Evolutionary conservation across 2,797 vertebrate species (phyloP).

Genomic region (Caiman crocodilus): DNA sequence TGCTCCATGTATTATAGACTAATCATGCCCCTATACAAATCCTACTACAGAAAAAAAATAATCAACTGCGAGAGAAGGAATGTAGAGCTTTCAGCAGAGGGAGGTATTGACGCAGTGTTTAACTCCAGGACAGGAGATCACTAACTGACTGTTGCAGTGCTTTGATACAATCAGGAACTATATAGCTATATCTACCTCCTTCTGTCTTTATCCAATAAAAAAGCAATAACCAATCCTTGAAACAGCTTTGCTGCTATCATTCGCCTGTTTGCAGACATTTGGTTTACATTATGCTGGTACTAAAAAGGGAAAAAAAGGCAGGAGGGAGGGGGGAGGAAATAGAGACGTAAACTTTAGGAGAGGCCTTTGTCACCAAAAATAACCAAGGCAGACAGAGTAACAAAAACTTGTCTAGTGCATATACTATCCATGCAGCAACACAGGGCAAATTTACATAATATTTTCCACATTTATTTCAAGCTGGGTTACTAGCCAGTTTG

Average conservation of each 20-base stretch:
- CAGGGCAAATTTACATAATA: slow-evolving; percentile 68
- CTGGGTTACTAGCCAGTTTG: slow-evolving; percentile 56
- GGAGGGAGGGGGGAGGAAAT: slow-evolving; percentile 10
- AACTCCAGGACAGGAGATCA: slow-evolving; percentile 33
- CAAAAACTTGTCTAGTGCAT: slow-evolving; percentile 43
- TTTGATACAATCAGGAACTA: neutral
- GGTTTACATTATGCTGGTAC: neutral
- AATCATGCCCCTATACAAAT: neutral
- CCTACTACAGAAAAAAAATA: neutral
- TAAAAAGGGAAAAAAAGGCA: neutral
- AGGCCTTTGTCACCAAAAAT: slow-evolving; percentile 61
- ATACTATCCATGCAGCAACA: neutral
- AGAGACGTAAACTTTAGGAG: slow-evolving; percentile 59
- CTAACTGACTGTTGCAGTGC: neutral
- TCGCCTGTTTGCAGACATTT: slow-evolving; percentile 23
- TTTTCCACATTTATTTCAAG: slow-evolving; percentile 75
- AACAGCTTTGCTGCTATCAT: slow-evolving; percentile 16
- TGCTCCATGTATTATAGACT: neutral
- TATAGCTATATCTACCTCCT: neutral
- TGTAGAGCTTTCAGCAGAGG: slow-evolving; percentile 79
- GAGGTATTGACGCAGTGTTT: slow-evolving; percentile 77
- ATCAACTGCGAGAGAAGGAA: slow-evolving; percentile 45
- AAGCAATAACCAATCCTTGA: neutral
- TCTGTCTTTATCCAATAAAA: neutral
- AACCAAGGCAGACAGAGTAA: slow-evolving; percentile 54